Evolutionary conservation across 2,797 vertebrate species (phyloP).

Genomic region (Falco peregrinus): DNA sequence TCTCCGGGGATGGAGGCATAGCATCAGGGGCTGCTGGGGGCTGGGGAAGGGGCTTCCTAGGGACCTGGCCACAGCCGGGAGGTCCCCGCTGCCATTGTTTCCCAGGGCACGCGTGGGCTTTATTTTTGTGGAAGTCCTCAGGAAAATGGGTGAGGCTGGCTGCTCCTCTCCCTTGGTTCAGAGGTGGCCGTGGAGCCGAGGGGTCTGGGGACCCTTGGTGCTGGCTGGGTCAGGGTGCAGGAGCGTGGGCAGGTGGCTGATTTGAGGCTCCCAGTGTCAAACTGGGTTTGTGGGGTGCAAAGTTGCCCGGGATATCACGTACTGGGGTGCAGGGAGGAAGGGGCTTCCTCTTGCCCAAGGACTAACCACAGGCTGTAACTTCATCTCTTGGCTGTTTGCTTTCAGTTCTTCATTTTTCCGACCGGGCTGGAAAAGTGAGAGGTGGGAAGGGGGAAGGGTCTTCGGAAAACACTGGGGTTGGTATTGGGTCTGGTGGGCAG

Average conservation of each 20-base stretch:
- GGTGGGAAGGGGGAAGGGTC: neutral
- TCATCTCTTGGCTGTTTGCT: neutral
- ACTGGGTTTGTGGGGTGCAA: neutral
- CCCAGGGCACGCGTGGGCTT: rapidly evolving
- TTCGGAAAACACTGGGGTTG: neutral
- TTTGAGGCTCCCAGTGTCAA: neutral
- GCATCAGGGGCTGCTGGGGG: neutral
- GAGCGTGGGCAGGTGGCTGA: neutral
- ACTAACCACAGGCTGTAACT: neutral
- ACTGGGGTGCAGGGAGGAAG: neutral
- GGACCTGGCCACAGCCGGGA: neutral
- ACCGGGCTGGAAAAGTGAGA: neutral
- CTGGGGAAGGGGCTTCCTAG: neutral
- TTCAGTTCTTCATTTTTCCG: neutral
- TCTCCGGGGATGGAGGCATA: neutral
- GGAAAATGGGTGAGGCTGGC: neutral
- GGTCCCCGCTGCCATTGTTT: neutral
- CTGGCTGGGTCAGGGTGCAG: rapidly evolving
- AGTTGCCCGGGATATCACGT: neutral
- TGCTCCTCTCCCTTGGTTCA: neutral
- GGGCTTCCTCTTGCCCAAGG: neutral
- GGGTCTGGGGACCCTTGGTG: neutral
- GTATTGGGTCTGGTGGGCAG: neutral
- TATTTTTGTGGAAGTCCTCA: neutral
- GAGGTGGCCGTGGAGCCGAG: neutral